A percentile compares a stretch with the other conserved stretches of the same genome.
These are phyloP conservation scores for Acheta domesticus DNA, from an alignment of 2,888 invertebrate genomes.

Conservation along the genomic window DNA sequence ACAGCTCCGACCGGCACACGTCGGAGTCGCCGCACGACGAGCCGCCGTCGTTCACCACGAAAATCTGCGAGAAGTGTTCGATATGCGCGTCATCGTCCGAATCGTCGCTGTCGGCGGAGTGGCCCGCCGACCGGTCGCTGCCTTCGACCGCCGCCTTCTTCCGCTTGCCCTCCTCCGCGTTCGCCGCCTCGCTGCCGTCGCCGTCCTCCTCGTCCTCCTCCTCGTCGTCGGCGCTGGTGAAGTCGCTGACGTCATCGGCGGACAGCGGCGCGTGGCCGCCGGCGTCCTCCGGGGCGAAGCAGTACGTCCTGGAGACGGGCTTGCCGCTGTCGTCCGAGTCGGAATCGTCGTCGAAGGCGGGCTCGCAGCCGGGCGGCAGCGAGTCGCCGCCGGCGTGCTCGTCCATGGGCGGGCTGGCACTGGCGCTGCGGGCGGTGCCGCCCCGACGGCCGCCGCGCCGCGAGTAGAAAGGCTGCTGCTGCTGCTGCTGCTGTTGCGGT, in stretches of 20 bases:
- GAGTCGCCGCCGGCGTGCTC: slow-evolving; percentile 48
- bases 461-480: neutral
- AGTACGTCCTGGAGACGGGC: neutral
- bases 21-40: neutral
- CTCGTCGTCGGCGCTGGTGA: slow-evolving; percentile 12
- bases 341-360: slow-evolving; percentile 12
- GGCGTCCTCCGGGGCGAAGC: neutral
- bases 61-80: slow-evolving; percentile 60
- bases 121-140: neutral
- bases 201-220: neutral
- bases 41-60: slow-evolving; percentile 46
- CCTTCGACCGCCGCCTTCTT: neutral
- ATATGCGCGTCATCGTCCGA: slow-evolving; percentile 46
- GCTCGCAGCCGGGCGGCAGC: neutral
- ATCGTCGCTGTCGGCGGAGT: slow-evolving; percentile 40
- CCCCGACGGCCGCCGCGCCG: neutral
- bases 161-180: neutral
- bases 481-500: neutral
- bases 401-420: slow-evolving; percentile 55
- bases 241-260: slow-evolving; percentile 23
- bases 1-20: neutral
- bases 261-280: slow-evolving; percentile 12
- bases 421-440: slow-evolving; percentile 40
- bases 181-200: neutral
- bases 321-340: slow-evolving; percentile 20